phyloP scores from a whole-genome alignment of 2,113 vertebrate genomes.

The Rhea pennata region DNA sequence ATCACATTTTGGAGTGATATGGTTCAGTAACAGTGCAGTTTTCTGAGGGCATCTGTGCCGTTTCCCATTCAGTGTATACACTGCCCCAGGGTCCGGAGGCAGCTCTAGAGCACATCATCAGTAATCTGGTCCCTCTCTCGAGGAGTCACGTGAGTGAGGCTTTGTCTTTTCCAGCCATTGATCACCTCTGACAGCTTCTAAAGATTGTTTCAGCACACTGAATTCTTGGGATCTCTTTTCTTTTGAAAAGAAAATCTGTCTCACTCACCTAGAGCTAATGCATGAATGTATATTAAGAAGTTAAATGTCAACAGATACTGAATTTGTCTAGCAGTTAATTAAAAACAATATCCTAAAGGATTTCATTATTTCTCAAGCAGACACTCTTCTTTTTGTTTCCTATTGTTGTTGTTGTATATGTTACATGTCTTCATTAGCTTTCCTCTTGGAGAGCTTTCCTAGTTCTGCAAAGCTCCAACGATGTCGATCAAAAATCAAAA shows the following conservation, averaged over 20 bases:
- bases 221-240: neutral
- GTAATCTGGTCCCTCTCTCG: neutral
- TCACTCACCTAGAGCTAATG: neutral
- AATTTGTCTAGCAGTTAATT: conserved; percentile 38
- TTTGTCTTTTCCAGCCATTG: conserved; percentile 16
- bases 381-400: conserved; percentile 1
- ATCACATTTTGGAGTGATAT: neutral
- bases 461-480: neutral
- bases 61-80: fast-evolving
- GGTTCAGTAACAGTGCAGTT: neutral
- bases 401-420: neutral
- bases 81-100: neutral
- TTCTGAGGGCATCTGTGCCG: neutral
- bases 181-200: conserved; percentile 29
- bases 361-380: conserved; percentile 16
- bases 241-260: conserved; percentile 20
- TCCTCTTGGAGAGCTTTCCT: neutral
- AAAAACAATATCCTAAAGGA: conserved; percentile 29
- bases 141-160: neutral
- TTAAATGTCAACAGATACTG: neutral
- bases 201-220: conserved; percentile 1
- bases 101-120: neutral
- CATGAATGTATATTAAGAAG: conserved; percentile 14
- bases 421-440: conserved; percentile 11
- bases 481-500: neutral